Evolutionary conservation across 2,888 invertebrate genomes (phyloP).

Genomic region (Chymomyza caudatula): DNA sequence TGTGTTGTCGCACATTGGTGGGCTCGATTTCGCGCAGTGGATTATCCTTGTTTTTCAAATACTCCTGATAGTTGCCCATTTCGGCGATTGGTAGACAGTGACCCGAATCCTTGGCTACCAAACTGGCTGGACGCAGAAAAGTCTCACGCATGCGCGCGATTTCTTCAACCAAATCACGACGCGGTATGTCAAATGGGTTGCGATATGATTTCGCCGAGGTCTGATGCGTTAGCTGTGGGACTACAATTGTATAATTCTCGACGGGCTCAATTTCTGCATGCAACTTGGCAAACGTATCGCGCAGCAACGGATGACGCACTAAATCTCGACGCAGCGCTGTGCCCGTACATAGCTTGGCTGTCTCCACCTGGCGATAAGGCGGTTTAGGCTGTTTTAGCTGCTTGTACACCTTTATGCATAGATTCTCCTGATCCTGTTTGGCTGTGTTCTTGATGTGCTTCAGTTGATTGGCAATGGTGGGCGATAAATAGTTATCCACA

Average conservation of each 20-base stretch:
- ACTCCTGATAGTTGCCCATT: constrained; percentile 99
- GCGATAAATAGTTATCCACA: constrained; percentile 94
- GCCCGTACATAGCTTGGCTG: constrained; percentile 86
- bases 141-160: constrained; percentile 96
- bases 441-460: constrained; percentile 97
- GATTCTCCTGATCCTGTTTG: constrained; percentile 91
- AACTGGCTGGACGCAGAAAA: constrained; percentile 86
- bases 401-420: constrained; percentile 82
- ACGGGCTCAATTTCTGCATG: constrained; percentile 92
- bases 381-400: constrained; percentile 78
- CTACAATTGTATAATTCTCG: constrained; percentile 88
- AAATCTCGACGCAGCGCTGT: constrained; percentile 87
- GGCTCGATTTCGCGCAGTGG: constrained; percentile 96
- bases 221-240: constrained; percentile 81
- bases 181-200: constrained; percentile 97
- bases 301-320: constrained; percentile 88
- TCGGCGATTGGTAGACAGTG: constrained; percentile 97
- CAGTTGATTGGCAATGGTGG: constrained; percentile 94
- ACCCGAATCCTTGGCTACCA: constrained; percentile 93
- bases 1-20: constrained; percentile 95
- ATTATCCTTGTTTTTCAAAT: constrained; percentile 94
- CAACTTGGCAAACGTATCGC: constrained; percentile 89
- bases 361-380: constrained; percentile 83
- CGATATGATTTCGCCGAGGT: constrained; percentile 84
- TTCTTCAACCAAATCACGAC: constrained; percentile 93